Evolutionary conservation across 2,888 invertebrate species (phyloP).

Genomic region (Drosophila colorata): DNA sequence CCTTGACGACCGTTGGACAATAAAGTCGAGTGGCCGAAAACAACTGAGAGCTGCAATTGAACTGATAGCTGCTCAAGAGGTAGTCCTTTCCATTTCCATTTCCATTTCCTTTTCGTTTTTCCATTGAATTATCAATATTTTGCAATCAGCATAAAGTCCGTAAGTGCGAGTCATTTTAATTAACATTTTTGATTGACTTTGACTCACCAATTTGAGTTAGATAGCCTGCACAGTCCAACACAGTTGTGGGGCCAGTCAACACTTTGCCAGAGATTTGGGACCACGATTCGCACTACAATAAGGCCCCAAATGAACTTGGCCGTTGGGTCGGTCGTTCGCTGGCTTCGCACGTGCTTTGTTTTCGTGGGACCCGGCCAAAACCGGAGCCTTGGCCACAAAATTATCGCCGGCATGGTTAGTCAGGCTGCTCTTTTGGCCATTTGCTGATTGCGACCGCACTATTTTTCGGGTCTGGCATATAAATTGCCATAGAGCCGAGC

Average conservation of each 20-base stretch:
- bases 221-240: neutral
- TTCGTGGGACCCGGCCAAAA: constrained; percentile 6
- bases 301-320: constrained; percentile 38
- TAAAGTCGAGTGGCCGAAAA: neutral
- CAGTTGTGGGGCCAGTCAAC: too few relatives aligned
- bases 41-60: neutral
- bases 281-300: constrained; percentile 27
- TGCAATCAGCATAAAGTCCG: constrained; percentile 8
- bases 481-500: constrained; percentile 39
- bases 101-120: too few relatives aligned
- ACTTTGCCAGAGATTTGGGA: constrained; percentile 19
- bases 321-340: constrained; percentile 14
- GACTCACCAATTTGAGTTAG: constrained; percentile 13
- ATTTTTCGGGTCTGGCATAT: constrained; percentile 47
- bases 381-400: constrained; percentile 32
- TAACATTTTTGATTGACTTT: constrained; percentile 36
- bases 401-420: constrained; percentile 35
- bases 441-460: constrained; percentile 67
- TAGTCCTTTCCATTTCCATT: neutral
- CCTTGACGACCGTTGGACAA: neutral
- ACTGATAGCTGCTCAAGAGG: neutral
- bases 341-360: constrained; percentile 51
- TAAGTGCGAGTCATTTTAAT: constrained; percentile 11
- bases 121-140: constrained; percentile 3
- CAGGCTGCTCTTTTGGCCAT: constrained; percentile 48